Base-by-base conservation (phyloP, 2,797 vertebrate species). In the Hephaestus fuliginosus region DNA sequence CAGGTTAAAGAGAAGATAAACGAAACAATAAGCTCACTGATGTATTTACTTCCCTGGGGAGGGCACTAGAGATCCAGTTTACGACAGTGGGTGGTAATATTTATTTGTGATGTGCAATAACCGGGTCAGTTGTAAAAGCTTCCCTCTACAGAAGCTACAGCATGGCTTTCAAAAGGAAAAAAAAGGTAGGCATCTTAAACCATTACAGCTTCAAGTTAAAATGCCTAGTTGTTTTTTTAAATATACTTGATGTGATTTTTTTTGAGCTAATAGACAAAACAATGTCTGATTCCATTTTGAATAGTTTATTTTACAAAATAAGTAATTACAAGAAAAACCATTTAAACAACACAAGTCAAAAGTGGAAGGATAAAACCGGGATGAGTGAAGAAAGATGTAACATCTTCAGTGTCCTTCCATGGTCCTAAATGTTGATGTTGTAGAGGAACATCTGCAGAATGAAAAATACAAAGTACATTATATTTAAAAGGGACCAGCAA, bases 261-360 rank as follows among this genome's bases (percentile, higher is more conserved):
- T 7, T 1, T 55, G 1, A 44, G 67, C 0, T 18, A 14, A 51
- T 67, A 0, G 8, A 25, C 3, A 41, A 39, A 63, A 15, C 15
- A 1, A 57, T 39, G 36, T 5, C 18, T 51, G 15, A 5, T 44
- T 68, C 0, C 0, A 28, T 81, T 84, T 84, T 71, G 0, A 80
- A 52, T 25, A 4, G 28, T 93, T 93, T 93, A 92, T 92, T 94
- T 88, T 90, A 91, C 71, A 92, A 92, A 94, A 88, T 65, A 13
- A 12, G 5, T 53, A 58, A 82, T 77, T 80, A 82, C n/a, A 85
- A 64, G 7, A 67, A 76, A 71, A 51, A 78, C 58, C 69, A 76
- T 33, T 43, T 75, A 7, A 75, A 81, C 25, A 72, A 81, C n/a
- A 72, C 44, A 30, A 41, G 18, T 84, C 77, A 85, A 84, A 88